Evolutionary conservation across 2,113 vertebrate species (phyloP), one percentile per base, ranked within the genome.

Genomic region (Dasyprocta punctata): DNA sequence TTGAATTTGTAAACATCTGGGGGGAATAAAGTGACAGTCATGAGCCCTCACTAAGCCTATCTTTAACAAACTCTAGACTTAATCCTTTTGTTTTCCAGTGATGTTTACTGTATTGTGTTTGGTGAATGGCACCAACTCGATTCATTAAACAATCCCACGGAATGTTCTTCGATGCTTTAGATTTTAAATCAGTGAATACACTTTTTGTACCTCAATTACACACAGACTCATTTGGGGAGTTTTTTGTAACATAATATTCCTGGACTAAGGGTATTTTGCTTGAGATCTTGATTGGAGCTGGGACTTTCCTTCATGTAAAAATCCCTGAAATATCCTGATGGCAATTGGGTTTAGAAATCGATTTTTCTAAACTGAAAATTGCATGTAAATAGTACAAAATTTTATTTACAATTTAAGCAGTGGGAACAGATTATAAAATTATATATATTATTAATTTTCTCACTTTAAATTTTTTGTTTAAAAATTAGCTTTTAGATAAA

Each of bases 361-460:
- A 77, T 30, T 52, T 77, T 13, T 71, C 12, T 49, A 87, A 61
- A 24, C 13, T 75, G 28, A 94, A 89, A 81, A 44, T 26, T 58
- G 33, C 28, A 73, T 77, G 9, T 24, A 92, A 90, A 86, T 67
- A 47, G 80, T 67, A 60, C 5, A 86, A 7, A 67, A 60, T 83
- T 90, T 89, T 77, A 54, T 54, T 88, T 86, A 92, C 0, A 83
- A 65, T 28, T 82, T 95, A 49, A 92, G 17, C 26, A 90, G n/a
- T 54, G 77, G 44, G 28, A 63, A 33, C 3, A 56, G 8, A 52
- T 83, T 95, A 87, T 71, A 28, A 84, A 85, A 38, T 69, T 67
- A 2, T n/a, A 30, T 38, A 86, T 85, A 95, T 52, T 49, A 86
- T 38, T 36, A 63, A 6, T 67, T 95, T 93, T 49, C 5, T 8